phyloP scores from a whole-genome alignment of 2,888 invertebrate species.

The Papilio protenor region DNA sequence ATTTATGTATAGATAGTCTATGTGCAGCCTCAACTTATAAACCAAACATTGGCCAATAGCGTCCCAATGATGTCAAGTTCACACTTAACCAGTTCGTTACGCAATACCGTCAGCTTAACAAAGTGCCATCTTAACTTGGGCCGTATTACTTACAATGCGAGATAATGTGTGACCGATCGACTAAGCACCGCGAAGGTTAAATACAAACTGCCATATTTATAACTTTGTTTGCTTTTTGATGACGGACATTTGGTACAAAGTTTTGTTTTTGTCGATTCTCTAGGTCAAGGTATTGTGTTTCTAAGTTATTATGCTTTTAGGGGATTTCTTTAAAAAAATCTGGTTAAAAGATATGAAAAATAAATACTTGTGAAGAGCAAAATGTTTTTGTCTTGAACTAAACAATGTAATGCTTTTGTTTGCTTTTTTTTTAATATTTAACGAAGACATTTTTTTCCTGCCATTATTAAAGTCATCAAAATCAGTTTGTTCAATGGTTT shows the following conservation, averaged over 20 bases:
- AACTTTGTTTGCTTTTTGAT: slow-evolving; percentile 16
- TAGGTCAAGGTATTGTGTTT: background rate
- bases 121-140: slow-evolving; percentile 26
- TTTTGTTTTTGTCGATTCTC: background rate
- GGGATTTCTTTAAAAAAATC: background rate
- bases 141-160: slow-evolving; percentile 30
- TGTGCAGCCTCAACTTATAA: background rate
- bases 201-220: slow-evolving; percentile 12
- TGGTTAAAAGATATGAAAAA: background rate
- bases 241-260: background rate
- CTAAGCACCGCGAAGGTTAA: slow-evolving; percentile 34
- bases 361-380: background rate
- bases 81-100: slow-evolving; percentile 28
- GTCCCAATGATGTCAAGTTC: slow-evolving; percentile 39
- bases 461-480: too few relatives aligned
- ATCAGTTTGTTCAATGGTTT: too few relatives aligned
- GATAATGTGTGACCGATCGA: slow-evolving; percentile 30
- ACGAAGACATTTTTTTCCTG: too few relatives aligned
- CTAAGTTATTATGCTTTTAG: background rate
- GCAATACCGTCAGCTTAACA: slow-evolving; percentile 23
- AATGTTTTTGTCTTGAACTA: background rate
- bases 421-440: background rate
- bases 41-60: slow-evolving; percentile 25
- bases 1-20: background rate
- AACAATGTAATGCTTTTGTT: background rate